A percentile compares a stretch with the other conserved stretches of the same genome.
phyloP scores from a whole-genome alignment of 2,888 invertebrate species.

The Phyllotreta cruciferae region DNA sequence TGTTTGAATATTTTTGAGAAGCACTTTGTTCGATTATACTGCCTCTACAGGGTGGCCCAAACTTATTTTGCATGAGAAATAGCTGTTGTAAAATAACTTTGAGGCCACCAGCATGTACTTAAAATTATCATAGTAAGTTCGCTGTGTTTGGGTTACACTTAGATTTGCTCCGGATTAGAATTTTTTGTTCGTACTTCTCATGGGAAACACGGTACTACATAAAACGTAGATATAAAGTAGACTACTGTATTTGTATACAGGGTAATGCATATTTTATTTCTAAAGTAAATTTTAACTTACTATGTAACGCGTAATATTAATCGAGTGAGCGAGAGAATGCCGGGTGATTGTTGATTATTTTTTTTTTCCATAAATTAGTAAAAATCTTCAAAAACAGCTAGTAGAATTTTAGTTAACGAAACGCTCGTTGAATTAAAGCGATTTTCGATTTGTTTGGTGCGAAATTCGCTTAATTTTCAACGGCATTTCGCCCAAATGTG shows the following conservation, averaged over 20 bases:
- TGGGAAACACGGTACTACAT: slow-evolving; percentile 40
- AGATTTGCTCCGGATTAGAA: not conserved
- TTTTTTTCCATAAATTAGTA: not conserved
- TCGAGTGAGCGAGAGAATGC: slow-evolving; percentile 26
- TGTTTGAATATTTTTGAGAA: slow-evolving; percentile 6
- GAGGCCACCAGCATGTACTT: no score
- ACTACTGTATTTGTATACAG: slow-evolving; percentile 43
- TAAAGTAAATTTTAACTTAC: slow-evolving; percentile 42
- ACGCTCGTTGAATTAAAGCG: no score
- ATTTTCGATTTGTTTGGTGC: no score
- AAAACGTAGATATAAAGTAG: slow-evolving; percentile 39
- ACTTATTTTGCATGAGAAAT: no score
- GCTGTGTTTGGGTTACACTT: no score
- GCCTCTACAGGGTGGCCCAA: no score
- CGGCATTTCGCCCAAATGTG: not conserved
- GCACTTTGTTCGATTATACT: not conserved
- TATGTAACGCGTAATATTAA: slow-evolving; percentile 35
- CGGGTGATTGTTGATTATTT: no score
- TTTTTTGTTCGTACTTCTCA: slow-evolving; percentile 27
- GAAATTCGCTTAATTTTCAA: no score
- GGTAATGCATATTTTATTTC: slow-evolving; percentile 38
- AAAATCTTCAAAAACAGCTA: no score
- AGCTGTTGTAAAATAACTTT: no score
- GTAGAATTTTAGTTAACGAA: no score
- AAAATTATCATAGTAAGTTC: no score